Evolutionary conservation across 23 tunicate genomes (phyloP).

Genomic region (Halocynthia aurantium): DNA sequence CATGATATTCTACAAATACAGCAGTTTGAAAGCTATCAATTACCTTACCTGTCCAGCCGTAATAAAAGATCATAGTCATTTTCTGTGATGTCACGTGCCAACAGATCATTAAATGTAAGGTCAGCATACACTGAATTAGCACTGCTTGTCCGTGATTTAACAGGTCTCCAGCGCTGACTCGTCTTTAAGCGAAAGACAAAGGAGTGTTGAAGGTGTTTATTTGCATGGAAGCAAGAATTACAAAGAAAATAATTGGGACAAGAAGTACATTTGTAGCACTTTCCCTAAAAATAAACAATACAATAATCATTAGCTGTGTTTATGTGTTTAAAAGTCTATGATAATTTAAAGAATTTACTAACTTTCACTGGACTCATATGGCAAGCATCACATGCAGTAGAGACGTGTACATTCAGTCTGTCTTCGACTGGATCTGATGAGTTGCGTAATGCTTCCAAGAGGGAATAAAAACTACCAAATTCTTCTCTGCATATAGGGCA

Average conservation of each 20-base stretch:
- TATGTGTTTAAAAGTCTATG: not conserved
- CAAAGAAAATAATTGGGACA: slow-evolving; percentile 49
- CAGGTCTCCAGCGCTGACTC: slow-evolving; percentile 73
- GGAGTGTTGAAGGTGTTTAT: slow-evolving; percentile 45
- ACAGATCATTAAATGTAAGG: slow-evolving; percentile 39
- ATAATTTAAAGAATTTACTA: not conserved
- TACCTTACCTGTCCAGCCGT: slow-evolving; percentile 39
- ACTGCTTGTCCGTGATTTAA: slow-evolving; percentile 16
- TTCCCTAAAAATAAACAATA: slow-evolving; percentile 35
- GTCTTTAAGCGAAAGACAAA: slow-evolving; percentile 69
- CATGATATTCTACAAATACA: no score
- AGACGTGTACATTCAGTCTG: slow-evolving; percentile 37
- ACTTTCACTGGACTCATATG: slow-evolving; percentile 75
- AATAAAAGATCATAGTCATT: slow-evolving; percentile 78
- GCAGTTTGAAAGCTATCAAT: no score
- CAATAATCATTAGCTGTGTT: not conserved
- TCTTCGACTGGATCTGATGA: slow-evolving; percentile 19
- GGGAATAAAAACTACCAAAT: slow-evolving; percentile 33
- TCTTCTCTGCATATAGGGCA: slow-evolving; percentile 91
- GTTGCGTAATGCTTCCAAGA: slow-evolving; percentile 50
- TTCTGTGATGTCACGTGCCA: slow-evolving; percentile 60
- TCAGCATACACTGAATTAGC: slow-evolving; percentile 6
- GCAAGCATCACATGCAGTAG: slow-evolving; percentile 43
- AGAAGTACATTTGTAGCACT: slow-evolving; percentile 67
- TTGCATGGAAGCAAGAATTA: slow-evolving; percentile 76